Evolutionary conservation across 2,113 vertebrate genomes (phyloP).

Genomic region (Thomomys bottae): DNA sequence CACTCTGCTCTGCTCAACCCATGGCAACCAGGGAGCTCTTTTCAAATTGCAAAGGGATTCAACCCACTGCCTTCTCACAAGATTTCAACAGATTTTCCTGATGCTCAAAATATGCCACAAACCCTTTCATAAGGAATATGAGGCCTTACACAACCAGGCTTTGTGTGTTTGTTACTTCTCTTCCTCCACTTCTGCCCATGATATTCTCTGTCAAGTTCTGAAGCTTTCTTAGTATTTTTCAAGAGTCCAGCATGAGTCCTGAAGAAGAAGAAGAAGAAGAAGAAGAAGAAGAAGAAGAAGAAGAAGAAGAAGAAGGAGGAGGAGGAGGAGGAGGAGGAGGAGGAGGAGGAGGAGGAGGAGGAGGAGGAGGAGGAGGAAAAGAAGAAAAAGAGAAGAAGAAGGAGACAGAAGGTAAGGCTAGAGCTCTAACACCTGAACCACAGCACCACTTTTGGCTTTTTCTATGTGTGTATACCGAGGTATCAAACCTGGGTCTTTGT

Average conservation of each 20-base stretch:
- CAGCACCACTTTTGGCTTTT: too few relatives aligned
- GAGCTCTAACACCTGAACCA: too few relatives aligned
- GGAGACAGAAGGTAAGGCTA: too few relatives aligned
- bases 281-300: too few relatives aligned
- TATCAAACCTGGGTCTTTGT: too few relatives aligned
- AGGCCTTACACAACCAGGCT: background rate
- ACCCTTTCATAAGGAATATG: background rate
- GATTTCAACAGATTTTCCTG: background rate
- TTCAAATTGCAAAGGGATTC: background rate
- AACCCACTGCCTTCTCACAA: background rate
- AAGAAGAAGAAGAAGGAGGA: too few relatives aligned
- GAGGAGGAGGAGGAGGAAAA: too few relatives aligned
- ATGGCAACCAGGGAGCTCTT: background rate
- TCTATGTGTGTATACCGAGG: too few relatives aligned
- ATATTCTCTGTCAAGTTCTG: background rate
- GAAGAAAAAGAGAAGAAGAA: too few relatives aligned
- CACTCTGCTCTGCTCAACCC: background rate
- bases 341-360: too few relatives aligned
- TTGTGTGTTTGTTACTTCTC: background rate
- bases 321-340: too few relatives aligned
- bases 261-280: too few relatives aligned
- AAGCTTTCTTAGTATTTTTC: background rate
- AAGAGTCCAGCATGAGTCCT: background rate
- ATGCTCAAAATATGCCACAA: background rate
- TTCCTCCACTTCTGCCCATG: background rate